These are phyloP conservation scores for Coreoperca whiteheadi DNA, from an alignment of 2,113 vertebrate species.

Conservation along the genomic window DNA sequence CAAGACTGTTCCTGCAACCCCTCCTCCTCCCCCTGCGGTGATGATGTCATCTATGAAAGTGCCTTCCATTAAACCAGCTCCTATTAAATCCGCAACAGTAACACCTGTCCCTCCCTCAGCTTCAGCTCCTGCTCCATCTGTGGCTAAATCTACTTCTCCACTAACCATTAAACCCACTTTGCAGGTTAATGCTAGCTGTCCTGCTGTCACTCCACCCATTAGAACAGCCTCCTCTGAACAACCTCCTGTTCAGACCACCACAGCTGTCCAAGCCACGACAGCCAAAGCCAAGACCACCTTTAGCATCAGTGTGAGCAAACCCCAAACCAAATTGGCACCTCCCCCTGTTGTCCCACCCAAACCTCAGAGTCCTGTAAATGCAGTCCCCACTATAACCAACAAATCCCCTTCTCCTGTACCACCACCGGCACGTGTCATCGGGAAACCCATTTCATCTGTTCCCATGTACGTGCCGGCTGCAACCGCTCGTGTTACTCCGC, in stretches of 20 bases:
- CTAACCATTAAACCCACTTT: constrained; percentile 43
- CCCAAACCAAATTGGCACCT: constrained; percentile 62
- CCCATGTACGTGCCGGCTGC: constrained; percentile 80
- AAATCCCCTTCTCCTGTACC: constrained; percentile 66
- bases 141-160: constrained; percentile 64
- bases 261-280: constrained; percentile 35
- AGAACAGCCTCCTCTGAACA: constrained; percentile 9
- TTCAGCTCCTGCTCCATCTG: constrained; percentile 64
- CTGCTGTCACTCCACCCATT: constrained; percentile 17
- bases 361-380: constrained; percentile 78
- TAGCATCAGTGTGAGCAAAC: constrained; percentile 82
- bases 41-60: constrained; percentile 84
- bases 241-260: constrained; percentile 37
- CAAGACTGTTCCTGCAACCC: constrained; percentile 78
- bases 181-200: constrained; percentile 14
- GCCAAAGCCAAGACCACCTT: constrained; percentile 83
- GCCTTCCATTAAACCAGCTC: constrained; percentile 78
- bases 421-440: constrained; percentile 72
- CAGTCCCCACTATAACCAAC: constrained; percentile 46
- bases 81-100: constrained; percentile 70
- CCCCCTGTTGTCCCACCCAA: constrained; percentile 83
- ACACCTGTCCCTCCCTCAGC: constrained; percentile 43
- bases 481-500: constrained; percentile 25
- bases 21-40: constrained; percentile 74
- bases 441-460: constrained; percentile 86